Conservation (phyloP, 2,113 vertebrate species). For the Nanorana parkeri region DNA sequence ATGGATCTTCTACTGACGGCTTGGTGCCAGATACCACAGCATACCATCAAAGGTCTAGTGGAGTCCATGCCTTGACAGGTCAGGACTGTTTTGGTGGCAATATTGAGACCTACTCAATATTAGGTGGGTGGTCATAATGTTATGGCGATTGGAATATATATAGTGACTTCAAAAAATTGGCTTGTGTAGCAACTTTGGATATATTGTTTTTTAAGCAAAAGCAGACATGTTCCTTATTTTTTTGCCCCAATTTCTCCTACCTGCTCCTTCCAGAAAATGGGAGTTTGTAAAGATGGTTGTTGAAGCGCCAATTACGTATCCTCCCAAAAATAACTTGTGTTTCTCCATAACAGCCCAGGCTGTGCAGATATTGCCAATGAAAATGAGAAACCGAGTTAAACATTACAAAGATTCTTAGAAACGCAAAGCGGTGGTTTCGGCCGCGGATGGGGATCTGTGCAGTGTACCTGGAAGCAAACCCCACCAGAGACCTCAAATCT, state of each 20-base stretch:
- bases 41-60: too few species aligned
- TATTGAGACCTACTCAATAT: too few species aligned
- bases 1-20: too few species aligned
- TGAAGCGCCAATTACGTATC: neutral
- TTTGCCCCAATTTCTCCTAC: constrained; percentile 5
- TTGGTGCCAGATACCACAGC: too few species aligned
- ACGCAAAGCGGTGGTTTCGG: neutral
- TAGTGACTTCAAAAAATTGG: too few species aligned
- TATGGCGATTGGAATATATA: too few species aligned
- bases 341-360: neutral
- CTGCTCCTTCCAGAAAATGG: neutral
- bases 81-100: too few species aligned
- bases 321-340: constrained; percentile 34
- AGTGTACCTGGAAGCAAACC: constrained; percentile 29
- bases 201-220: too few species aligned
- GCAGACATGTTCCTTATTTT: neutral
- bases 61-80: too few species aligned
- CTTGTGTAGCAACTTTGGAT: too few species aligned
- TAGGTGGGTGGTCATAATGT: too few species aligned
- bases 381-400: constrained; percentile 38
- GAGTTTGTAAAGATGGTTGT: constrained; percentile 13
- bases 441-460: constrained; percentile 7
- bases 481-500: constrained; percentile 25
- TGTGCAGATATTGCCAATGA: constrained; percentile 29
- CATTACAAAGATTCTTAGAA: constrained; percentile 33